A percentile compares a stretch with the other conserved stretches of the same genome.
Evolutionary conservation across 2,888 invertebrate genomes (phyloP).

Genomic region (Chelonus formosanus): DNA sequence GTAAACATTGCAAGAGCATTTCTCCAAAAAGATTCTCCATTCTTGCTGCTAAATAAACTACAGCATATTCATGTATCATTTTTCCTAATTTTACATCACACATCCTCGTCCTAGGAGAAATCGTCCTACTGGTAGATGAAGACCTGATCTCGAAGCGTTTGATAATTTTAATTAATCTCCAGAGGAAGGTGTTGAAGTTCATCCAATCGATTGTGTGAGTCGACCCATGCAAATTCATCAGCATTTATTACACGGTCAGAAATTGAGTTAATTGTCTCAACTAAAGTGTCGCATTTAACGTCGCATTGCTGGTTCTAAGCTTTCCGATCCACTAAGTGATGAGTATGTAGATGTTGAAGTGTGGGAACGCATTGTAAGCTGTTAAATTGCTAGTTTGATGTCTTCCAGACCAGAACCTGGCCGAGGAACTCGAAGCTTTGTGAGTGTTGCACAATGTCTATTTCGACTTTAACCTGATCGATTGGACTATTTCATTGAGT

Average conservation of each 20-base stretch:
- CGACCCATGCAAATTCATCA: slow-evolving; percentile 94
- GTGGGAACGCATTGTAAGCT: slow-evolving; percentile 84
- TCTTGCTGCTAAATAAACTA: slow-evolving; percentile 88
- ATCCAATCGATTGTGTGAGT: slow-evolving; percentile 88
- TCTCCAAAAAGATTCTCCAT: slow-evolving; percentile 90
- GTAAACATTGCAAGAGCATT: slow-evolving; percentile 77
- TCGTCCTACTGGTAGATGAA: slow-evolving; percentile 85
- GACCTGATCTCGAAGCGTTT: slow-evolving; percentile 84
- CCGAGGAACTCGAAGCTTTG: slow-evolving; percentile 74
- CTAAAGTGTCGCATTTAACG: slow-evolving; percentile 83
- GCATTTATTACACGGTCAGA: slow-evolving; percentile 90
- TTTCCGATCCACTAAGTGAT: slow-evolving; percentile 82
- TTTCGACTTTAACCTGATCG: slow-evolving; percentile 72
- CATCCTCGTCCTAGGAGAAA: slow-evolving; percentile 97
- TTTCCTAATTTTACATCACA: slow-evolving; percentile 84
- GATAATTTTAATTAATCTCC: slow-evolving; percentile 86
- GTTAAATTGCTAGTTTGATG: slow-evolving; percentile 87
- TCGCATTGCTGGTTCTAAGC: slow-evolving; percentile 74
- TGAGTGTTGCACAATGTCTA: slow-evolving; percentile 74
- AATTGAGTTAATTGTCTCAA: slow-evolving; percentile 90
- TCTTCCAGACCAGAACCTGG: slow-evolving; percentile 88
- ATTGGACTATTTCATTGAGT: slow-evolving; percentile 73
- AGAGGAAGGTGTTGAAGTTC: slow-evolving; percentile 85
- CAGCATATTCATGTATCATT: slow-evolving; percentile 90
- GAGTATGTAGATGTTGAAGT: slow-evolving; percentile 88